Conservation (phyloP, 2,797 vertebrate species). For the Oreonectes daqikongensis region DNA sequence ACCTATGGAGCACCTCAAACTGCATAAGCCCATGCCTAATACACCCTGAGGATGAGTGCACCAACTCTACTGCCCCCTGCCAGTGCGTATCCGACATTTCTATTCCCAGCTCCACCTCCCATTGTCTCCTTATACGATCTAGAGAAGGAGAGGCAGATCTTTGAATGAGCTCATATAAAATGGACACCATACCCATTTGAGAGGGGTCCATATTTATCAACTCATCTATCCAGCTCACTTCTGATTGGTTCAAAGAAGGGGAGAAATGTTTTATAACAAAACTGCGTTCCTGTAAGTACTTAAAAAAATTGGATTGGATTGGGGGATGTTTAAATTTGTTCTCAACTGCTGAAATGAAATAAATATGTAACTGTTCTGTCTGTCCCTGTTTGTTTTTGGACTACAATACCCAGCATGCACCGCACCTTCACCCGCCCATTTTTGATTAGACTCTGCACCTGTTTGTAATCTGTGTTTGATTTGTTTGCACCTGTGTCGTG, state of each 20-base stretch:
- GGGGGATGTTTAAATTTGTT: not conserved
- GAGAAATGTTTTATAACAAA: not conserved
- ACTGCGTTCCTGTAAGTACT: conserved; percentile 8
- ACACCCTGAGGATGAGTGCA: not conserved
- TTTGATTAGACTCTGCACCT: too few species aligned
- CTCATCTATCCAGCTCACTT: too few species aligned
- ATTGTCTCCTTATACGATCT: not conserved
- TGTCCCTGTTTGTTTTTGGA: too few species aligned
- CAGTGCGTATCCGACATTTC: too few species aligned
- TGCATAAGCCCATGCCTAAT: conserved; percentile 8
- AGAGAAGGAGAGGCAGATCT: not conserved
- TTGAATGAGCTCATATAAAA: not conserved
- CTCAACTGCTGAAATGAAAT: conserved; percentile 34
- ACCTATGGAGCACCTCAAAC: not conserved
- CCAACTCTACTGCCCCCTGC: not conserved
- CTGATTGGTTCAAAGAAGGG: not conserved
- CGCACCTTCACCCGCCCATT: too few species aligned
- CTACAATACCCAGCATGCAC: too few species aligned
- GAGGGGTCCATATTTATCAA: not conserved
- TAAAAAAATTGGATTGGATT: conserved; percentile 7
- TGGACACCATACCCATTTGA: not conserved
- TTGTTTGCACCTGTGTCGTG: too few species aligned
- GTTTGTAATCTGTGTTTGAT: too few species aligned
- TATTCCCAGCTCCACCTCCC: not conserved
- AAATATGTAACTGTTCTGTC: too few species aligned